Percentiles rank a stretch among this genome's conserved stretches.
Evolutionary conservation across 1,140 invertebrate genomes (phyloP).

Genomic region (Xylocopa sonorina): DNA sequence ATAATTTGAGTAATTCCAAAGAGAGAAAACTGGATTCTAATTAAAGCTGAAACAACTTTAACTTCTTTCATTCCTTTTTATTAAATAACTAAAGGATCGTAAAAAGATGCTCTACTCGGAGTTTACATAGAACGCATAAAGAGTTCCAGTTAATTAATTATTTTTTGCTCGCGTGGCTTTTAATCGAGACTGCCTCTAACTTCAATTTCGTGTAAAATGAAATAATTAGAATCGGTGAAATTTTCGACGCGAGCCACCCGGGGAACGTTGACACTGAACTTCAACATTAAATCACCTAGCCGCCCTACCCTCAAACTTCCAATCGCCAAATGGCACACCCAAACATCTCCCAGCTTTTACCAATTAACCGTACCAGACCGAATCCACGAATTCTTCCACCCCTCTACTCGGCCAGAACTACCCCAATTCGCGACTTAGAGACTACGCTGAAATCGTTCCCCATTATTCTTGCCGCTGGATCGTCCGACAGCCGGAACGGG

Average conservation of each 20-base stretch:
- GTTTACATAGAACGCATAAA: no score
- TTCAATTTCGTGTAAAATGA: background rate
- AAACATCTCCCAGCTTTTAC: background rate
- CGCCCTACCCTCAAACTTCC: background rate
- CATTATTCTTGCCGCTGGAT: background rate
- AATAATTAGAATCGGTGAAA: background rate
- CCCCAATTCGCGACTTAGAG: background rate
- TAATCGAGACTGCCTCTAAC: no score
- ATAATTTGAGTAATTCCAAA: no score
- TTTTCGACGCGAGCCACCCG: background rate
- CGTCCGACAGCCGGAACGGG: no score
- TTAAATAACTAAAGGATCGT: background rate
- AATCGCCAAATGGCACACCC: background rate
- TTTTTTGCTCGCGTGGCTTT: no score
- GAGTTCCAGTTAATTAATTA: no score
- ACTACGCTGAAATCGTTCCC: background rate
- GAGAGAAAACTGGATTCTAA: background rate
- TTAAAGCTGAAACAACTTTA: background rate
- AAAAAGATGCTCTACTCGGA: no score
- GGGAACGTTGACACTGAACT: constrained; percentile 8
- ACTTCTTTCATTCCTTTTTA: background rate
- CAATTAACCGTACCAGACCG: background rate
- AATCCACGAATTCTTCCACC: background rate
- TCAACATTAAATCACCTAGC: background rate
- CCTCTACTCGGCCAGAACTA: background rate